Conservation (phyloP, 2,888 invertebrate genomes). For the Calliopum simillimum region DNA sequence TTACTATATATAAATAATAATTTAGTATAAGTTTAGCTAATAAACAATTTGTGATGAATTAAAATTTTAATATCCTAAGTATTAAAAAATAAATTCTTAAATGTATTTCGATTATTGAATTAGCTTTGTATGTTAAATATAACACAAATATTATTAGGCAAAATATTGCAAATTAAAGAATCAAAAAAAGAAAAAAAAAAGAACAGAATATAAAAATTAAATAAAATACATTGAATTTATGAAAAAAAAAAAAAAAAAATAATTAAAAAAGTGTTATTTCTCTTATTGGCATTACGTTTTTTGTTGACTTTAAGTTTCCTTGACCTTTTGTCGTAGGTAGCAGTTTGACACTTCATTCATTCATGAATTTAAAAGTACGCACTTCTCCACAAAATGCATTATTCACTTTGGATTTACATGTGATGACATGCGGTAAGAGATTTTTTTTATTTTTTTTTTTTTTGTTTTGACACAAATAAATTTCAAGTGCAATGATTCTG, state of each 20-base stretch:
- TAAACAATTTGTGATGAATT: constrained; percentile 44
- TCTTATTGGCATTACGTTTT: too few relatives aligned
- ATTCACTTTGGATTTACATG: too few relatives aligned
- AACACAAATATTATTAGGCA: constrained; percentile 4
- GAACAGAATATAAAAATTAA: neutral
- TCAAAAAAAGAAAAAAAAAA: neutral
- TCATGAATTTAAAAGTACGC: too few relatives aligned
- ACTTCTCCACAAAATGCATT: too few relatives aligned
- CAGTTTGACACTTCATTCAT: too few relatives aligned
- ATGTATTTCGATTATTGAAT: constrained; percentile 13
- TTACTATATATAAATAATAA: neutral
- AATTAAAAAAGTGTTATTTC: too few relatives aligned
- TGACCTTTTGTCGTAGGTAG: too few relatives aligned
- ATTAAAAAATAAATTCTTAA: neutral
- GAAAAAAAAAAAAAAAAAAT: constrained; percentile 15
- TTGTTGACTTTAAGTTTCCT: too few relatives aligned
- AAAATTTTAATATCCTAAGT: neutral
- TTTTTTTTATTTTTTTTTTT: too few relatives aligned
- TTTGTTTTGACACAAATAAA: too few relatives aligned
- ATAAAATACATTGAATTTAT: constrained; percentile 22
- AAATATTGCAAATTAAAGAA: constrained; percentile 15
- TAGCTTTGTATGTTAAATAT: constrained; percentile 3
- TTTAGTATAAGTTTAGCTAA: constrained; percentile 37
- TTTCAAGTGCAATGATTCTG: too few relatives aligned
- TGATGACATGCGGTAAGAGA: too few relatives aligned